Base-by-base conservation (phyloP, 2,888 invertebrate species). In the Pyrocoelia pectoralis region DNA sequence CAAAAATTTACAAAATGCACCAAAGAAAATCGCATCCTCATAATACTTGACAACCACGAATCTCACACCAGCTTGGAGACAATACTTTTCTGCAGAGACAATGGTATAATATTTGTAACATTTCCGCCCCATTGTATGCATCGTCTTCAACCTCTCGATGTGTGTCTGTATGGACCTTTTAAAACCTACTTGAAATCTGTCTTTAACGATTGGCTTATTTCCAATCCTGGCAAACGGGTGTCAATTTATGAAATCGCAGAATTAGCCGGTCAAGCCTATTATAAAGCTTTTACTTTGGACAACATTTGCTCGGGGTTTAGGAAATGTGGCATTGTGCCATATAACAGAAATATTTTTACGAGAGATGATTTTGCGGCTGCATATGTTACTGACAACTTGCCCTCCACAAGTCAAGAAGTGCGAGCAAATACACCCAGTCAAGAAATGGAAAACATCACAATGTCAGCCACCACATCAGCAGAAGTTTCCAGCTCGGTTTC, bases 61-160 rank as follows among this genome's bases (percentile, higher is more conserved):
- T n/a, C n/a, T n/a, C n/a, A n/a, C n/a, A n/a, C n/a, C n/a, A n/a
- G n/a, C n/a, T n/a, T n/a, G n/a, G n/a, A n/a, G n/a, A n/a, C n/a
- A n/a, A n/a, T 28, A 13, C 29, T 50, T 5, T 50, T 50, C 1
- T 50, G 50, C 9, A 28, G 50, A 28, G 50, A 50, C 1, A 50
- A 13, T 10, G 13, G 29, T n/a, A 50, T 29, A 1, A 19, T 28
- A 28, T 50, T 50, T 50, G 50, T 50, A 24, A 50, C 50, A 28
- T 50, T 29, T 14, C 14, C 29, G 1, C 14, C 29, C 1, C 17
- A 48, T 9, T 18, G 48, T 18, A 48, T 18, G 9, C 28, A 50
- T 6, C 50, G 28, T 1, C n/a, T 50, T 1, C 50, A 50, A 48
- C 48, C 48, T 12, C 1, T 48, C 1, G 48, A 48, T 18, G 17